Conservation (phyloP, 2,797 vertebrate genomes). For the Danio jaintianensis region DNA sequence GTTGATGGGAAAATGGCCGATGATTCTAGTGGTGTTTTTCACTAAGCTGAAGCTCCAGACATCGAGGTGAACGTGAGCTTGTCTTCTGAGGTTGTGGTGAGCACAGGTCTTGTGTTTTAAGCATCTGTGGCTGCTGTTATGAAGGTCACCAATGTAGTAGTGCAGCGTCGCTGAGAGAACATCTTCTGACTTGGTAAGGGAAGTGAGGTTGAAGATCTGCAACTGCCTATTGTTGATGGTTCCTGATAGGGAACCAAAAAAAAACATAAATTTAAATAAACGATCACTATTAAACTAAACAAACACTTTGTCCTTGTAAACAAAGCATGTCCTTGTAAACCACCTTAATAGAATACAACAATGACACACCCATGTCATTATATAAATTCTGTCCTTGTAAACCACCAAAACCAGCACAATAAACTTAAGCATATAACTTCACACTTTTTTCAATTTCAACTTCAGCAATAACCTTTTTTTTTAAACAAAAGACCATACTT, state of each 20-base stretch:
- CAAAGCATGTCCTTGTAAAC: too few relatives aligned
- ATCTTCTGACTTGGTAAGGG: slow-evolving; percentile 91
- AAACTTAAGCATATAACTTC: too few relatives aligned
- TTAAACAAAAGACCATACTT: too few relatives aligned
- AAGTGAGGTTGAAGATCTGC: slow-evolving; percentile 93
- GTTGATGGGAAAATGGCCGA: slow-evolving; percentile 84
- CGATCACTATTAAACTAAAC: not conserved
- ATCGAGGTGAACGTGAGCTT: slow-evolving; percentile 80
- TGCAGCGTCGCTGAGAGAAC: slow-evolving; percentile 90
- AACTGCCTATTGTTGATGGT: slow-evolving; percentile 77
- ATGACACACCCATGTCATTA: too few relatives aligned
- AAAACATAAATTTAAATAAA: not conserved
- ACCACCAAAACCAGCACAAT: too few relatives aligned
- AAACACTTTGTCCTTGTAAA: not conserved
- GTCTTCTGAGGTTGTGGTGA: slow-evolving; percentile 61
- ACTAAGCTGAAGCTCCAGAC: slow-evolving; percentile 83
- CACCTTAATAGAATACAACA: too few relatives aligned
- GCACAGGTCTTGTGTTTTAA: slow-evolving; percentile 68
- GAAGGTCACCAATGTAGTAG: slow-evolving; percentile 85
- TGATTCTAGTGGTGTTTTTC: slow-evolving; percentile 77
- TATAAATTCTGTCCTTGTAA: too few relatives aligned
- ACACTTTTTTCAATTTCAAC: too few relatives aligned
- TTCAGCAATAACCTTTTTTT: too few relatives aligned
- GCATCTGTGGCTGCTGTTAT: slow-evolving; percentile 71
- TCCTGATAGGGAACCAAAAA: slow-evolving; percentile 70